Evolutionary conservation across 2,888 invertebrate species (phyloP).

Genomic region (Nymphalis urticae): DNA sequence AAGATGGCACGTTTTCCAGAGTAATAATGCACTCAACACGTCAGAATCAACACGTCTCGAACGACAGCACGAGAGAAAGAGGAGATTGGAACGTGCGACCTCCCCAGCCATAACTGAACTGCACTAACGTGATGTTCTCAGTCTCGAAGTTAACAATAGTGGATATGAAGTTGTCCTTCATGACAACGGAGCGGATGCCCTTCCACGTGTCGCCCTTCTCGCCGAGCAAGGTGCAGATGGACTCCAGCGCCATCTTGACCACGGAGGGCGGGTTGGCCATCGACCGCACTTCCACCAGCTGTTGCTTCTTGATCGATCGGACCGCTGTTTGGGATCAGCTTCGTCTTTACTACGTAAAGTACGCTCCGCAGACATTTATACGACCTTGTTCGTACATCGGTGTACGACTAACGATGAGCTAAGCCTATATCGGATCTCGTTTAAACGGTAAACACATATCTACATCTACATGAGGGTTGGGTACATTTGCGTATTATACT

Average conservation of each 20-base stretch:
- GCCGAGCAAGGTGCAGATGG: conserved; percentile 95
- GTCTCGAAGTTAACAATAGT: conserved; percentile 97
- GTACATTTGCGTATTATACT: not conserved
- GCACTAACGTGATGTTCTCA: conserved; percentile 93
- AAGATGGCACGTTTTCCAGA: conserved; percentile 28
- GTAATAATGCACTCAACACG: conserved; percentile 5
- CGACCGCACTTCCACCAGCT: conserved; percentile 95
- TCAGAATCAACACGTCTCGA: too few relatives aligned
- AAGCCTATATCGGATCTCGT: too few relatives aligned
- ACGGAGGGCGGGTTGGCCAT: conserved; percentile 97
- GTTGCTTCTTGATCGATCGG: conserved; percentile 97
- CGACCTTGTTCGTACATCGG: too few relatives aligned
- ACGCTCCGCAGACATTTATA: not conserved
- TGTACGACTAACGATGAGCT: too few relatives aligned
- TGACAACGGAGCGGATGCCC: conserved; percentile 93
- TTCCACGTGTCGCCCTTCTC: conserved; percentile 97
- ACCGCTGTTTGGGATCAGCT: conserved; percentile 85
- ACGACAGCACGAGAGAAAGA: too few relatives aligned
- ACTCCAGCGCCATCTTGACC: conserved; percentile 96
- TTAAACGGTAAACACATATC: not conserved
- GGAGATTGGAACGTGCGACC: conserved; percentile 41
- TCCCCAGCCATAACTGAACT: conserved; percentile 41
- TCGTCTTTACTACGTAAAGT: conserved; percentile 37
- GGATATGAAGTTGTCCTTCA: conserved; percentile 97
- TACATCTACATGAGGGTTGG: not conserved